Evolutionary conservation across 2,113 vertebrate species (phyloP).

Genomic region (Siphamia tubifer): DNA sequence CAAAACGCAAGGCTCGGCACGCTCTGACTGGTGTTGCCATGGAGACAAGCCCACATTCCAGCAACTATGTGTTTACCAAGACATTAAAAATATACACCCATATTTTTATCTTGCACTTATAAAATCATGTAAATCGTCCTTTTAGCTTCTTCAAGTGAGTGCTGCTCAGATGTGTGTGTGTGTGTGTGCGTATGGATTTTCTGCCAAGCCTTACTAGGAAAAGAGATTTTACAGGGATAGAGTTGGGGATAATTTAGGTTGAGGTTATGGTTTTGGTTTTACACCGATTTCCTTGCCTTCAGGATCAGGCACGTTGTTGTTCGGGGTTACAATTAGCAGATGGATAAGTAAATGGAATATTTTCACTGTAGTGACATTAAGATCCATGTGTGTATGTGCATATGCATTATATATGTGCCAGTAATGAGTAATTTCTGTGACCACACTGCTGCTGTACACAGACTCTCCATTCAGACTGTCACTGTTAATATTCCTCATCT

Average conservation of each 20-base stretch:
- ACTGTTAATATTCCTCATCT: conserved; percentile 52
- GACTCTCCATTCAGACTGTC: conserved; percentile 59
- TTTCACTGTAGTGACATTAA: conserved; percentile 26
- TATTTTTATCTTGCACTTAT: conserved; percentile 56
- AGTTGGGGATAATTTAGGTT: conserved; percentile 34
- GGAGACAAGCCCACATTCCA: conserved; percentile 69
- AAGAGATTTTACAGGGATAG: conserved; percentile 33
- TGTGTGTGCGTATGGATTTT: conserved; percentile 11
- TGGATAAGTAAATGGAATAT: conserved; percentile 40
- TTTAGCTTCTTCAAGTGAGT: conserved; percentile 5
- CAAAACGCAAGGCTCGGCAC: conserved; percentile 57
- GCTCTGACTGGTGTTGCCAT: conserved; percentile 69
- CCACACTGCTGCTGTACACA: conserved; percentile 50
- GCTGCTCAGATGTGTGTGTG: neutral
- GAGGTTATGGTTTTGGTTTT: conserved; percentile 37
- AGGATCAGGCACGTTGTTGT: conserved; percentile 19
- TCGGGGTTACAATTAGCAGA: conserved; percentile 40
- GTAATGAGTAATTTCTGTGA: conserved; percentile 67
- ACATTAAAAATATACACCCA: conserved; percentile 63
- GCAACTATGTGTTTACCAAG: conserved; percentile 65
- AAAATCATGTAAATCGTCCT: conserved; percentile 33
- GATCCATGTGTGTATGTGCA: conserved; percentile 14
- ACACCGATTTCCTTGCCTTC: conserved; percentile 15
- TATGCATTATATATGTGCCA: conserved; percentile 47
- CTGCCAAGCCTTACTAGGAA: conserved; percentile 26